Base-by-base conservation (phyloP, 2,797 vertebrate species). In the Enteromius argenteus region DNA sequence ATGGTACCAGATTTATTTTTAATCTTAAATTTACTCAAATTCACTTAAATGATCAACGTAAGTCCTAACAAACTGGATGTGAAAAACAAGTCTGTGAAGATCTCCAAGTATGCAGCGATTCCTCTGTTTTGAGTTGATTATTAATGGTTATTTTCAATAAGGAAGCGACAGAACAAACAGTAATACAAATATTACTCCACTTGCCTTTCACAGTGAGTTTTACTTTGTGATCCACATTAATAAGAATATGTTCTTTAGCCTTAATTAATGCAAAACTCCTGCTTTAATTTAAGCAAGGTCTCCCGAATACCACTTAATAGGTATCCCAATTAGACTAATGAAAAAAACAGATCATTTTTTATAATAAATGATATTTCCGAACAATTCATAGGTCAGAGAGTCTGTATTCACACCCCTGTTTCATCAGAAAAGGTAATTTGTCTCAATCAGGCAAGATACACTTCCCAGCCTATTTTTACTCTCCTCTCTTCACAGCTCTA, bases 371-470 rank as follows among this genome's bases (percentile, higher is more conserved):
- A 88, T 87, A 82, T 87, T 84, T 78, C 46, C 77, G 64, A 86
- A 84, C 76, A 14, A 27, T 58, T 86, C 84, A 89, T 81, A 27
- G 4, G 60, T 51, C 86, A 91, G 79, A 69, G 80, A 84, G 78
- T 90, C 89, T 0, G 87, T 91, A 91, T 68, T 88, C 68, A 89
- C 83, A 68, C 0, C 86, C 82, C 53, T 83, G 91, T 85, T 93
- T 90, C 89, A 90, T 89, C 75, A 84, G 69, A 64, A 91, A 88
- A 35, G 92, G 87, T 79, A 88, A 89, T 81, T 91, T 64, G 46
- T 85, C 84, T 84, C 75, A 88, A 86, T 90, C 81, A 42, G 89
- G 53, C 42, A 19, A 90, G 80, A 10, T 80, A 2, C 86, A 88
- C 80, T 85, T 68, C 80, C 82, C 37, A 23, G 72, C 84, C 44